Evolutionary conservation across 2,797 vertebrate species (phyloP).

Genomic region (Neomorphus geoffroyi): DNA sequence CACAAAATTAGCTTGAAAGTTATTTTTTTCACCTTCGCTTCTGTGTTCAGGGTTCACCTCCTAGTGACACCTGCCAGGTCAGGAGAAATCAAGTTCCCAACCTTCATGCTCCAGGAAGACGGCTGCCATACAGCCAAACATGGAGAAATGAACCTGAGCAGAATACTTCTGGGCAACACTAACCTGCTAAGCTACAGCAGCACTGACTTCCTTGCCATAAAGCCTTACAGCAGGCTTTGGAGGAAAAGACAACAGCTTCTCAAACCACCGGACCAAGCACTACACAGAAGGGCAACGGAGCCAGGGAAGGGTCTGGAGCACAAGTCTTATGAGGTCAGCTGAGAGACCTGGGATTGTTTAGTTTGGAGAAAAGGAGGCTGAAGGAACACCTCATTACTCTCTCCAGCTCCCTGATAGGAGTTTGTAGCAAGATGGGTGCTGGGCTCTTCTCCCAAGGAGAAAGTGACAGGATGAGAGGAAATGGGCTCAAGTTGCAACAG

Average conservation of each 20-base stretch:
- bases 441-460: too few relatives aligned
- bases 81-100: neutral
- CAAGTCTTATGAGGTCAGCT: too few relatives aligned
- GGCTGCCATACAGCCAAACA: neutral
- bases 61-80: neutral
- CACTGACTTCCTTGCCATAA: neutral
- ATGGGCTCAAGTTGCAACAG: too few relatives aligned
- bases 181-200: neutral
- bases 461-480: too few relatives aligned
- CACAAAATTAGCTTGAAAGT: neutral
- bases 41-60: neutral
- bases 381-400: too few relatives aligned
- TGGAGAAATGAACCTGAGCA: neutral
- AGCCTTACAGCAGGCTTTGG: neutral
- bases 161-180: neutral
- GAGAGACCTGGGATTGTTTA: too few relatives aligned
- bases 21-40: neutral
- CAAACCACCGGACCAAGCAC: rapidly evolving
- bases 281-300: too few relatives aligned
- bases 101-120: neutral
- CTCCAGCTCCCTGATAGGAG: too few relatives aligned
- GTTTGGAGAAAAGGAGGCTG: too few relatives aligned
- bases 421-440: too few relatives aligned
- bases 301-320: too few relatives aligned
- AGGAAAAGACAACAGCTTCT: neutral